Conservation (phyloP, 2,888 invertebrate genomes). For the Sialis lutaria region DNA sequence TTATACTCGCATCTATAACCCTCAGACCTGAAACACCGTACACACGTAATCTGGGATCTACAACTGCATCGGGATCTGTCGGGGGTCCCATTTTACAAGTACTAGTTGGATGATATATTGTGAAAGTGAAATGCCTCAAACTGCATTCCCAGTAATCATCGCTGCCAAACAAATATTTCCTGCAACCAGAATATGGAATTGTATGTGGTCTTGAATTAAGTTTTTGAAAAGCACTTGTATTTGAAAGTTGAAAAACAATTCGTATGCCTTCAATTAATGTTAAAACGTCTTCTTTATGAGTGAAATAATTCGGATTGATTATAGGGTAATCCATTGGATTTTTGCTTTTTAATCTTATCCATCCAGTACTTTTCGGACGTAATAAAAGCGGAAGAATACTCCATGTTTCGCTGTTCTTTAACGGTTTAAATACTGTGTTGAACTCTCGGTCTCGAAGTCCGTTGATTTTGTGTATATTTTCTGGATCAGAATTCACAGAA, state of each 20-base stretch:
- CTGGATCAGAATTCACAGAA: conserved; percentile 68
- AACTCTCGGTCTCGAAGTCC: conserved; percentile 64
- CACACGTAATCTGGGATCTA: conserved; percentile 58
- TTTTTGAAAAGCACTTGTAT: conserved; percentile 60
- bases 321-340: conserved; percentile 72
- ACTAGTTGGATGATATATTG: conserved; percentile 71
- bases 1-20: conserved; percentile 72
- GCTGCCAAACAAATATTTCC: conserved; percentile 47
- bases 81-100: conserved; percentile 78
- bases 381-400: conserved; percentile 64
- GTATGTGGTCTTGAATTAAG: conserved; percentile 64
- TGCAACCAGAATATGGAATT: conserved; percentile 70
- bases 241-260: conserved; percentile 63
- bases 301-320: conserved; percentile 85
- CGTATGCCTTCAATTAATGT: conserved; percentile 70
- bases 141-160: conserved; percentile 82
- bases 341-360: conserved; percentile 61
- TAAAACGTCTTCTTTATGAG: conserved; percentile 63
- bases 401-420: conserved; percentile 66
- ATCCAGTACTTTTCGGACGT: conserved; percentile 75
- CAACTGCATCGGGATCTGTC: conserved; percentile 58
- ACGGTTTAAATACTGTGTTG: conserved; percentile 70
- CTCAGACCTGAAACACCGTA: conserved; percentile 61
- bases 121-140: conserved; percentile 59
- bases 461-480: conserved; percentile 58